Conservation (phyloP, 1,140 invertebrate genomes). For the Homalodisca vitripennis region DNA sequence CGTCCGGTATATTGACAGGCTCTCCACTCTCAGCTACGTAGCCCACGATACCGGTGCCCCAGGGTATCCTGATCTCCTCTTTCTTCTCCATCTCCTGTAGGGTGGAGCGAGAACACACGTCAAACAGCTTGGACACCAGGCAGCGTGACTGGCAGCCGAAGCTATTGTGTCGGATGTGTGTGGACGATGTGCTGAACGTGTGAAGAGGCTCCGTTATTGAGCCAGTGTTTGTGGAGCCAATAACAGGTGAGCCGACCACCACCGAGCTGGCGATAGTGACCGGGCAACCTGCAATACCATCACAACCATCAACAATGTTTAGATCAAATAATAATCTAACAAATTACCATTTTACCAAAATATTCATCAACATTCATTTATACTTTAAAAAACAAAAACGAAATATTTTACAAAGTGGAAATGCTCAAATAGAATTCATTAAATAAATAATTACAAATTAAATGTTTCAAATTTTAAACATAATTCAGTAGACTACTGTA, state of each 20-base stretch:
- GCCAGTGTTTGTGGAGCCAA: constrained; percentile 36
- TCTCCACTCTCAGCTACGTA: constrained; percentile 92
- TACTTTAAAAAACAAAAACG: too few relatives aligned
- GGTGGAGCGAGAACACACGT: constrained; percentile 87
- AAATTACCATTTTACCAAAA: too few relatives aligned
- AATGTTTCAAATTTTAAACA: too few relatives aligned
- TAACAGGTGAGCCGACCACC: constrained; percentile 36
- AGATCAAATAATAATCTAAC: too few relatives aligned
- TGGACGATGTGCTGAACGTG: constrained; percentile 21
- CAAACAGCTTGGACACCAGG: constrained; percentile 91
- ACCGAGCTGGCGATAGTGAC: constrained; percentile 25
- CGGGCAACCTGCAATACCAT: background rate
- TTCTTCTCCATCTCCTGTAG: constrained; percentile 88
- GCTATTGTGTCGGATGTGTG: constrained; percentile 13
- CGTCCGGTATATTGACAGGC: constrained; percentile 92
- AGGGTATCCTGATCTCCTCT: constrained; percentile 88
- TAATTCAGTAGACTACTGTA: too few relatives aligned
- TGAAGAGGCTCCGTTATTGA: background rate
- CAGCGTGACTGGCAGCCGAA: constrained; percentile 52
- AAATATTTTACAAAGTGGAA: too few relatives aligned
- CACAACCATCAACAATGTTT: too few relatives aligned
- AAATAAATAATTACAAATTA: too few relatives aligned
- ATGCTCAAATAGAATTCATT: too few relatives aligned
- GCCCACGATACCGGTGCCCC: constrained; percentile 89
- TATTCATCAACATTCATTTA: too few relatives aligned